A percentile compares a stretch with the other conserved stretches of the same genome.
Evolutionary conservation across 2,888 invertebrate genomes (phyloP).

Genomic region (Trachelus stipa): DNA sequence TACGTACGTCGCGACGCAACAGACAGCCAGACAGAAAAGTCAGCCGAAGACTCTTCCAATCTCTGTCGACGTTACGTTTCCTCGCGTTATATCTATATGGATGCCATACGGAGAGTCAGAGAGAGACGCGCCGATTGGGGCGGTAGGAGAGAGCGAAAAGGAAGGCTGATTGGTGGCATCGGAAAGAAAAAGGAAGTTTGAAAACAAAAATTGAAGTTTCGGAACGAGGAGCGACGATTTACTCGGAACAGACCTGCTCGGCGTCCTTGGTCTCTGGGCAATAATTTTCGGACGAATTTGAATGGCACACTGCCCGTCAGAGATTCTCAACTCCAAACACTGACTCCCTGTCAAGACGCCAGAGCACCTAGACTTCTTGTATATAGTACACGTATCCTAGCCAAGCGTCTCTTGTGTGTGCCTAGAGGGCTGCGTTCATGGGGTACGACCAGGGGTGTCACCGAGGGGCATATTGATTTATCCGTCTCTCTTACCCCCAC

Average conservation of each 20-base stretch:
- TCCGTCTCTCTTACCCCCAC: slow-evolving; percentile 41
- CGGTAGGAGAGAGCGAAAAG: neutral
- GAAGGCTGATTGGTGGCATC: neutral
- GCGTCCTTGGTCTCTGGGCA: slow-evolving; percentile 49
- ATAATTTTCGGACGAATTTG: slow-evolving; percentile 59
- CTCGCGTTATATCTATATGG: neutral
- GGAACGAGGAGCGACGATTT: neutral
- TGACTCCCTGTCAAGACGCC: slow-evolving; percentile 8
- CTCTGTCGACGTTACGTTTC: neutral
- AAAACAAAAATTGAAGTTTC: neutral
- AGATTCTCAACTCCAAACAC: slow-evolving; percentile 22
- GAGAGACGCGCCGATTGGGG: neutral
- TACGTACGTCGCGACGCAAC: neutral
- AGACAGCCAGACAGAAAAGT: neutral
- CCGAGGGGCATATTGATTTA: slow-evolving; percentile 57
- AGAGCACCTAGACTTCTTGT: slow-evolving; percentile 28
- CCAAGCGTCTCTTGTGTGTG: neutral
- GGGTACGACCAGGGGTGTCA: slow-evolving; percentile 23
- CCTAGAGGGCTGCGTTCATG: slow-evolving; percentile 8
- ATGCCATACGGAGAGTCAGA: neutral
- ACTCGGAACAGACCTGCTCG: slow-evolving; percentile 30
- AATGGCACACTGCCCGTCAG: slow-evolving; percentile 44
- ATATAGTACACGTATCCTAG: slow-evolving; percentile 14
- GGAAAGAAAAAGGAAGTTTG: neutral
- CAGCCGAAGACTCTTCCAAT: neutral